These are phyloP conservation scores for Zapus hudsonius DNA, from an alignment of 2,113 vertebrate genomes.

Conservation along the genomic window DNA sequence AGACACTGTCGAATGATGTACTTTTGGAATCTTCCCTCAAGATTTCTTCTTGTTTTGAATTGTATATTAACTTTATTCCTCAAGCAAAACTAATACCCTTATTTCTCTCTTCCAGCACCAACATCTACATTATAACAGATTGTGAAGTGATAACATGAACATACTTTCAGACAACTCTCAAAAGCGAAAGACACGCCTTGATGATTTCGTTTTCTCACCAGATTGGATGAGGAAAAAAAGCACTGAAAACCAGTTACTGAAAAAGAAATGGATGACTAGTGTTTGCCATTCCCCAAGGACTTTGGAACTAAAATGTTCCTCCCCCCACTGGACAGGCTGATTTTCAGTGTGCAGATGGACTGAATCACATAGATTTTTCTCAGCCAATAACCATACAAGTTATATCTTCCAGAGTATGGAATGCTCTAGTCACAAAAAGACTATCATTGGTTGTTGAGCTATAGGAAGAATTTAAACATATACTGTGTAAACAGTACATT, in stretches of 20 bases:
- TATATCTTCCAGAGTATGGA: slow-evolving; percentile 72
- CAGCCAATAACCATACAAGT: slow-evolving; percentile 68
- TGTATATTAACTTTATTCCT: slow-evolving; percentile 15
- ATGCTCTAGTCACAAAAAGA: slow-evolving; percentile 75
- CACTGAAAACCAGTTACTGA: slow-evolving; percentile 82
- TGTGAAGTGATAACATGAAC: slow-evolving; percentile 71
- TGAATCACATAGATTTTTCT: slow-evolving; percentile 76
- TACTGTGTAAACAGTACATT: slow-evolving; percentile 83
- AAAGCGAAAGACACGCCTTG: slow-evolving; percentile 73
- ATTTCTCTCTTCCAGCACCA: slow-evolving; percentile 76
- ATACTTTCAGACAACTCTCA: slow-evolving; percentile 59
- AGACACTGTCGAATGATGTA: slow-evolving; percentile 7
- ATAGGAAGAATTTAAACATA: slow-evolving; percentile 77
- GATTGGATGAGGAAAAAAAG: slow-evolving; percentile 56
- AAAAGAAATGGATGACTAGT: slow-evolving; percentile 69
- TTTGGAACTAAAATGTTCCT: slow-evolving; percentile 62
- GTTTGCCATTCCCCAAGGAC: slow-evolving; percentile 72
- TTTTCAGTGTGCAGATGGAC: slow-evolving; percentile 78
- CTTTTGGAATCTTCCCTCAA: slow-evolving; percentile 34
- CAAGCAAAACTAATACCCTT: slow-evolving; percentile 57
- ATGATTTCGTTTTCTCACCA: slow-evolving; percentile 71
- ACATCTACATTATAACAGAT: slow-evolving; percentile 81
- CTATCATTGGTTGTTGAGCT: slow-evolving; percentile 75
- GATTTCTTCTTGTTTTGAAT: slow-evolving; percentile 23
- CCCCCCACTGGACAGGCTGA: slow-evolving; percentile 43